Evolutionary conservation across 2,113 vertebrate species (phyloP), one percentile per base, ranked within the genome.

Genomic region (Passer montanus): DNA sequence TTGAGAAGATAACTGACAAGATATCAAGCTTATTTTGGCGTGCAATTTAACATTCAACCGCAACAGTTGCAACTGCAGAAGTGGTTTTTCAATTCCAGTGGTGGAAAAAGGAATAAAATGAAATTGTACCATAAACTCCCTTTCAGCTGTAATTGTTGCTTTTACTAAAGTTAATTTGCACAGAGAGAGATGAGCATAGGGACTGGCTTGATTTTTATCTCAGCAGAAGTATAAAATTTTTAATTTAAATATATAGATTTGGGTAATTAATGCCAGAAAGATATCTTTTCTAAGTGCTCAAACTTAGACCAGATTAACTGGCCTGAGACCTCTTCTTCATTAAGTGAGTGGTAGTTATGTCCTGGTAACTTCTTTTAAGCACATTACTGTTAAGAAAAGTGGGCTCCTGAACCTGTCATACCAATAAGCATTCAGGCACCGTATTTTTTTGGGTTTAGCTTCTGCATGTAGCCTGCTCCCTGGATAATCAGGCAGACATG

Each of bases 1-100:
- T 53, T 62, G 58, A 85, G 90, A 90, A 96, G 89, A 84, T 69
- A 92, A 96, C 89, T 96, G 93, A 95, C 79, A 90, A 92, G 93
- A 63, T 84, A 81, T 78, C 37, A 84, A 93, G 64, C 82, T 87
- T 86, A 50, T 78, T 93, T 95, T 92, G 96, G 93, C 93, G 94
- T 94, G 63, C 56, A 95, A 88, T 84, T 96, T 96, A 95, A 37
- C 93, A 83, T 94, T 96, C 93, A 86, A 63, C 53, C 77, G 13
- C 9, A 64, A 33, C 60, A 13, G 7, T 52, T 68, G 73, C 68
- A 77, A 53, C 79, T 93, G 92, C 62, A 95, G 60, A 44, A 78
- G 21, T 56, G 18, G 1, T 89, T 80, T 16, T 37, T 13, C 12
- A 47, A 20, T 84, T 95, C 19, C 69, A 58, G 2, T 35, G 67